Percentiles rank a stretch among this genome's conserved stretches.
Evolutionary conservation across 2,797 vertebrate species (phyloP).

Genomic region (Semaprochilodus insignis): DNA sequence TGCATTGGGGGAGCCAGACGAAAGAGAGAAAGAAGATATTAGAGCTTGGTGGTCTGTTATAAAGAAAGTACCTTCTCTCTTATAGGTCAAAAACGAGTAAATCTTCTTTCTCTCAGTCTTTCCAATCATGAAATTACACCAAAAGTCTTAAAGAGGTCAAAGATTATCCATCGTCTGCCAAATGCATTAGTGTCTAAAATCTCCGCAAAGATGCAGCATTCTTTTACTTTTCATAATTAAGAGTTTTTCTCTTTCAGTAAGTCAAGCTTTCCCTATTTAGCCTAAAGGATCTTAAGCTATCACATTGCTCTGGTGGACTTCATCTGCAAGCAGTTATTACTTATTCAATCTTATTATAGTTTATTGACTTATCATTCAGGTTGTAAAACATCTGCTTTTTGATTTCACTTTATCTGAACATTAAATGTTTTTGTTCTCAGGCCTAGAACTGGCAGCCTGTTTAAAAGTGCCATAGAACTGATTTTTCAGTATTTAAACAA

Average conservation of each 20-base stretch:
- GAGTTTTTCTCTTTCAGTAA: slow-evolving; percentile 66
- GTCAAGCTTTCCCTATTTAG: slow-evolving; percentile 9
- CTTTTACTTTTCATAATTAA: slow-evolving; percentile 77
- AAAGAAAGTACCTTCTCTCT: slow-evolving; percentile 47
- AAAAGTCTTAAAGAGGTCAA: slow-evolving; percentile 66
- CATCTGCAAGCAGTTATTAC: background rate
- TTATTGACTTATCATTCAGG: background rate
- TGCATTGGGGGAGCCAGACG: slow-evolving; percentile 3
- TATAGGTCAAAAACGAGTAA: slow-evolving; percentile 11
- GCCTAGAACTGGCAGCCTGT: too few relatives aligned
- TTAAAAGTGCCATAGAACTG: too few relatives aligned
- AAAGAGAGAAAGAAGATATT: slow-evolving; percentile 46
- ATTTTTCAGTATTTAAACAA: too few relatives aligned
- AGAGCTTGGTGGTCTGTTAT: slow-evolving; percentile 41
- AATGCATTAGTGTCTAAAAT: slow-evolving; percentile 68
- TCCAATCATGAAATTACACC: slow-evolving; percentile 77
- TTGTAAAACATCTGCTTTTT: background rate
- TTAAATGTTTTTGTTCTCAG: background rate
- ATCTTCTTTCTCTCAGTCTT: slow-evolving; percentile 50
- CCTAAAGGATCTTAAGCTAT: slow-evolving; percentile 19
- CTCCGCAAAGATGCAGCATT: slow-evolving; percentile 58
- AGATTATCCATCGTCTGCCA: slow-evolving; percentile 64
- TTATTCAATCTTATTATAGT: background rate
- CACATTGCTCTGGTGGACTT: background rate
- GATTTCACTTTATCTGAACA: background rate